These are phyloP conservation scores for Agrochola litura DNA, from an alignment of 2,888 invertebrate genomes.

Conservation along the genomic window DNA sequence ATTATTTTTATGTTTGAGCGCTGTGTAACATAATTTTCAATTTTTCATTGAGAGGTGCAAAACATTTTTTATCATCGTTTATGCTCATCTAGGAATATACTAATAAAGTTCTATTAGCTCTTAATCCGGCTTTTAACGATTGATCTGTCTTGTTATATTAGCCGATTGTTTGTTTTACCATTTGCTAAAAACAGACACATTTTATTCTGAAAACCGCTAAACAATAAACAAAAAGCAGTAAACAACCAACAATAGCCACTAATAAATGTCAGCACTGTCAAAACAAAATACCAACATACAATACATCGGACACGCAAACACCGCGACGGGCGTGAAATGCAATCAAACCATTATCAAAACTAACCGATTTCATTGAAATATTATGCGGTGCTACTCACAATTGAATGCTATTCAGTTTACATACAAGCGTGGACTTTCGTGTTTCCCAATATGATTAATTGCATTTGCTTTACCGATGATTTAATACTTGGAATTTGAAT, in stretches of 20 bases:
- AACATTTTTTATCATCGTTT: background rate
- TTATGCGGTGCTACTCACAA: conserved; percentile 11
- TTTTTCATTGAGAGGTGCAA: no score
- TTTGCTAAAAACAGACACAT: background rate
- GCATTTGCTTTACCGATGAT: conserved; percentile 27
- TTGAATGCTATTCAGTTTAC: conserved; percentile 37
- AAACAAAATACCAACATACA: conserved; percentile 19
- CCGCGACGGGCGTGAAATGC: conserved; percentile 4
- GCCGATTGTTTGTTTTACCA: background rate
- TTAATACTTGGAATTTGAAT: conserved; percentile 18
- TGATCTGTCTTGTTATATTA: background rate
- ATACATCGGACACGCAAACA: conserved; percentile 21
- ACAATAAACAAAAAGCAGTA: background rate
- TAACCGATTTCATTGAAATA: conserved; percentile 29
- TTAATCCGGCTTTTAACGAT: background rate
- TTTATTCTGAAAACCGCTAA: background rate
- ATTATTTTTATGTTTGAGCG: background rate
- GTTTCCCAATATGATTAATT: conserved; percentile 38
- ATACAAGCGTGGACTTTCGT: conserved; percentile 21
- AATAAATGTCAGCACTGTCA: conserved; percentile 6
- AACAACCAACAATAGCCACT: background rate
- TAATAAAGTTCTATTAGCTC: background rate
- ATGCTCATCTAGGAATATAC: background rate
- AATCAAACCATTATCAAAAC: conserved; percentile 29
- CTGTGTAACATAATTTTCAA: no score